A percentile compares a stretch with the other conserved stretches of the same genome.
Conservation (phyloP, 2,797 vertebrate genomes). For the Pseudochirops cupreus region DNA sequence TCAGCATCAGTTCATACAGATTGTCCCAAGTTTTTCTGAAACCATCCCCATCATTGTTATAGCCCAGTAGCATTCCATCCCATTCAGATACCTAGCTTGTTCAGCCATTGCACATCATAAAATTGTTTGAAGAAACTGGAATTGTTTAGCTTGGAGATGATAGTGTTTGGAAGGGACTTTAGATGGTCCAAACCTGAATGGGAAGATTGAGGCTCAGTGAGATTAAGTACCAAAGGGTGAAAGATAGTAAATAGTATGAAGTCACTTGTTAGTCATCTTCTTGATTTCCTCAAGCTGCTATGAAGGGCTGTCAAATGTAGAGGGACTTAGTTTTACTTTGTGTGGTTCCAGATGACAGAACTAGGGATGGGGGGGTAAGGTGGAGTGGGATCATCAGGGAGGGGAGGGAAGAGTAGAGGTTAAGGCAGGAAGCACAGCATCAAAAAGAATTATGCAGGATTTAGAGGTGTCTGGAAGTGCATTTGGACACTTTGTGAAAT, state of each 20-base stretch:
- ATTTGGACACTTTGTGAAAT: not conserved
- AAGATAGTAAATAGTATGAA: not conserved
- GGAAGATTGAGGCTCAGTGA: not conserved
- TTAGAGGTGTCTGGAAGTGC: not conserved
- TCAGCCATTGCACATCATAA: not conserved
- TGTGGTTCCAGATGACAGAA: not conserved
- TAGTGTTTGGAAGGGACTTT: not conserved
- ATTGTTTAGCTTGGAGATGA: not conserved
- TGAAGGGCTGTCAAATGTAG: not conserved
- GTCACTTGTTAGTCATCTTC: not conserved
- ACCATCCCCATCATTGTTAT: not conserved
- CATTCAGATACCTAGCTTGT: not conserved
- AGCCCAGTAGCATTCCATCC: not conserved
- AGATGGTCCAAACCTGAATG: not conserved
- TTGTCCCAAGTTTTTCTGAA: not conserved
- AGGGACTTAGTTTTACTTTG: not conserved
- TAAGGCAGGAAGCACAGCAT: not conserved
- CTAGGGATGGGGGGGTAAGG: not conserved
- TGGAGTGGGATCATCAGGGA: not conserved
- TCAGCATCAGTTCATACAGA: not conserved
- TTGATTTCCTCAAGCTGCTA: not conserved
- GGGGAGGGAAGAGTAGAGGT: not conserved
- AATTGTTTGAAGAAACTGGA: not conserved
- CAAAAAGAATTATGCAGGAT: not conserved
- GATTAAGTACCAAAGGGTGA: not conserved